Conservation (phyloP, 2,113 vertebrate species). For the Mormyrus lacerda region DNA sequence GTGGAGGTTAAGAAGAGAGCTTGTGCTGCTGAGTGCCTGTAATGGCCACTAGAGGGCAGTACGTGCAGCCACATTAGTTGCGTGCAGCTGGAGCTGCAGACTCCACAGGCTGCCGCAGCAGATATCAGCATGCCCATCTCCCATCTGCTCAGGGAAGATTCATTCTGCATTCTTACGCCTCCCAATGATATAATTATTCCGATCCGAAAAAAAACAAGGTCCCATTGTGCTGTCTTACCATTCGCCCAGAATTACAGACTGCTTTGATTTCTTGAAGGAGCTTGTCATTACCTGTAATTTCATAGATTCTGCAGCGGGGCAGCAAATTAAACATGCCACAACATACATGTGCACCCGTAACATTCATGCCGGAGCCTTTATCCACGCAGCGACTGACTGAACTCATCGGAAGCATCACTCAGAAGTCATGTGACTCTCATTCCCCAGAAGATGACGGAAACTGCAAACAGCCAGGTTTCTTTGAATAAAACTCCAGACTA, state of each 20-base stretch:
- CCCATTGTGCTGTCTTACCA: slow-evolving; percentile 32
- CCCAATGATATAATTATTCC: slow-evolving; percentile 11
- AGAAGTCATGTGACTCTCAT: neutral
- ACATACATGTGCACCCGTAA: neutral
- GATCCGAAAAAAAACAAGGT: neutral
- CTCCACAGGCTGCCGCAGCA: neutral
- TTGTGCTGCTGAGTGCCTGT: neutral
- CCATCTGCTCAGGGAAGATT: slow-evolving; percentile 1
- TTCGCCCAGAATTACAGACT: slow-evolving; percentile 8
- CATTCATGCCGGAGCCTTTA: neutral
- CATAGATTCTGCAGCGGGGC: slow-evolving; percentile 28
- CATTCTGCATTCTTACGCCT: neutral
- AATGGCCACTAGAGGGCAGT: slow-evolving; percentile 53
- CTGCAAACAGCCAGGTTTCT: neutral
- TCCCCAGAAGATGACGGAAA: neutral
- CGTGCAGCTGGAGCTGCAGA: neutral
- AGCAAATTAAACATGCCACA: slow-evolving; percentile 4
- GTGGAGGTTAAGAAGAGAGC: neutral
- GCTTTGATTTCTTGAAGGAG: slow-evolving; percentile 23
- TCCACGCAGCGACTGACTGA: neutral
- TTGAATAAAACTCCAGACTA: neutral
- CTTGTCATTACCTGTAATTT: slow-evolving; percentile 37
- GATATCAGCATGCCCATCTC: neutral
- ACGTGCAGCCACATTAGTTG: slow-evolving; percentile 12
- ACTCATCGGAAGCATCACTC: neutral